Base-by-base conservation (phyloP, 1,140 invertebrate genomes). In the Theocolax elegans region DNA sequence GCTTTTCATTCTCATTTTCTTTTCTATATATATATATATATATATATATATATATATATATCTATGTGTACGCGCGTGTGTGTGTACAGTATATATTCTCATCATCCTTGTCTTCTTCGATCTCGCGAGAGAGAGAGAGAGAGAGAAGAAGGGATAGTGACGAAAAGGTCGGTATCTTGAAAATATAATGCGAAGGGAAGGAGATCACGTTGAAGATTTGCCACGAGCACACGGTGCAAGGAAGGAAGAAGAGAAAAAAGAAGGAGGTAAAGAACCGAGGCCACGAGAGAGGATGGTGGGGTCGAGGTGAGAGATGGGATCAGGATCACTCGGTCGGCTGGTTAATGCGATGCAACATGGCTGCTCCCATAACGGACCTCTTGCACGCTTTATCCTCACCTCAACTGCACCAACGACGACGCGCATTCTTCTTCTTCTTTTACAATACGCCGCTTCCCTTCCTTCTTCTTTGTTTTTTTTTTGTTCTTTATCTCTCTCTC, bases 271-370 rank as follows among this genome's bases (percentile, higher is more conserved):
- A 7, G n/a, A 25, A 17, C n/a, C n/a, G 51, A 60, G 31, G 17
- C 9, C 1, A 21, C 25, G 12, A 42, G 35, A 17, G 42, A 54
- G 72, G 66, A 60, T 38, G 59, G 67, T n/a, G 46, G 48, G 3
- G 49, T 53, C 29, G 54, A 73, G 17, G 53, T 31, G 15, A 29
- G 7, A 21, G 51, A 54, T 15, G 29, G 2, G 51, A n/a, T n/a
- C n/a, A 82, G 78, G 83, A 83, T 85, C 81, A 84, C 77, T 84
- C 80, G 82, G 83, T 84, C 83, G 83, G 77, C 77, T 81, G 83
- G 82, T 83, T 85, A 85, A 85, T 83, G 79, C 79, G 75, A 84
- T 84, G 82, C 80, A 82, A 80, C 76, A 73, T 35, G 35, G 56
- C 35, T 60, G 53, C 65, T 78, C 77, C 76, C 73, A 75, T 83